A percentile compares a stretch with the other conserved stretches of the same genome.
Conservation (phyloP, 2,888 invertebrate species). For the Cyclophora albipunctata region DNA sequence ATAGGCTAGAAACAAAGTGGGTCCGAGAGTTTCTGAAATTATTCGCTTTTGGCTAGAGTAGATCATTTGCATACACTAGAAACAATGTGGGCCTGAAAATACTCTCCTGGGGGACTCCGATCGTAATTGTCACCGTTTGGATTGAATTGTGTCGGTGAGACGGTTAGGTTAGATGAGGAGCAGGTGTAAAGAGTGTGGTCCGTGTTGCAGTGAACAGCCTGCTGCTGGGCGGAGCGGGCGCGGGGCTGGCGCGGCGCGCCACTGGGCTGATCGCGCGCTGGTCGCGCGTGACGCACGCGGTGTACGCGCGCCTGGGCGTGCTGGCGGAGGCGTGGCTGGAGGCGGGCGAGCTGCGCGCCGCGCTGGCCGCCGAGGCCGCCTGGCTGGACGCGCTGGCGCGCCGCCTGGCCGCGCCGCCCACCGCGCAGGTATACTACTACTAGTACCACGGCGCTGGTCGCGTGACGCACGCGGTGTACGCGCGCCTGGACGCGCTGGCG, state of each 20-base stretch:
- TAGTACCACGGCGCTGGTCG: slow-evolving; percentile 81
- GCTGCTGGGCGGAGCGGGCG: slow-evolving; percentile 68
- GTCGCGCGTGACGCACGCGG: slow-evolving; percentile 80
- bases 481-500: slow-evolving; percentile 84
- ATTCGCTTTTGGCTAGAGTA: too few relatives aligned
- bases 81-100: too few relatives aligned
- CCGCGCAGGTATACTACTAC: too few relatives aligned
- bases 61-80: too few relatives aligned
- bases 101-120: too few relatives aligned
- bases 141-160: neutral
- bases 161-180: slow-evolving; percentile 26
- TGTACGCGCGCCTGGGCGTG: slow-evolving; percentile 77
- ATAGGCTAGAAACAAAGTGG: too few relatives aligned
- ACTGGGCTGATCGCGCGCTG: slow-evolving; percentile 83
- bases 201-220: slow-evolving; percentile 73
- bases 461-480: slow-evolving; percentile 81
- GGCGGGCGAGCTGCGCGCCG: slow-evolving; percentile 85
- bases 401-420: slow-evolving; percentile 78
- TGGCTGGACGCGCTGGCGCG: slow-evolving; percentile 89
- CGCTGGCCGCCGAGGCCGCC: slow-evolving; percentile 83
- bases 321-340: slow-evolving; percentile 85
- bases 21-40: too few relatives aligned
- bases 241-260: slow-evolving; percentile 75
- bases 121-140: too few relatives aligned
- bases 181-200: neutral